phyloP scores from a whole-genome alignment of 2,888 invertebrate species.

The Eupithecia inturbata region DNA sequence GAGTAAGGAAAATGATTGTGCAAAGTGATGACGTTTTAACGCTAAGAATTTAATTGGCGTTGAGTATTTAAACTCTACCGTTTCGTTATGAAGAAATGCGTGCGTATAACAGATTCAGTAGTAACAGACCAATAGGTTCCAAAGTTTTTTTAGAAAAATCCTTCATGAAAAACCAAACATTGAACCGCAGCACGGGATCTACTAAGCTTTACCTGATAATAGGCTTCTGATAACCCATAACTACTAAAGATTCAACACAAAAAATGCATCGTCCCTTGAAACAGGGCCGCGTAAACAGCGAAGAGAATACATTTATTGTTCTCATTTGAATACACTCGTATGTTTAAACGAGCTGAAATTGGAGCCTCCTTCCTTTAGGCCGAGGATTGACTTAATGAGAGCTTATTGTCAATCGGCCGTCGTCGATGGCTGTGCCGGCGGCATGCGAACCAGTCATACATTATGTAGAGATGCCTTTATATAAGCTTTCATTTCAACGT shows the following conservation, averaged over 20 bases:
- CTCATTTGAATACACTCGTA: constrained; percentile 34
- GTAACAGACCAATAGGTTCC: neutral
- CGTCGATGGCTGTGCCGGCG: constrained; percentile 54
- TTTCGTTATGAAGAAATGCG: no score
- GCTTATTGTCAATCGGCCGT: constrained; percentile 72
- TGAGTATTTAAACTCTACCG: no score
- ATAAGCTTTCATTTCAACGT: constrained; percentile 34
- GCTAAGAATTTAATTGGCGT: neutral
- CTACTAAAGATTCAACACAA: neutral
- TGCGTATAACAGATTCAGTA: no score
- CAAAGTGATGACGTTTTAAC: constrained; percentile 4
- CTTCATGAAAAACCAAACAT: neutral
- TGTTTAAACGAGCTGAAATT: constrained; percentile 44
- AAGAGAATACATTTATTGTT: constrained; percentile 36
- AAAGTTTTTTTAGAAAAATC: neutral
- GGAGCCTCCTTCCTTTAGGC: constrained; percentile 41
- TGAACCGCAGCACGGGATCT: neutral
- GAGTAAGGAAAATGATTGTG: neutral
- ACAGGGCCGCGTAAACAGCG: constrained; percentile 28
- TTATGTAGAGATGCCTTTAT: constrained; percentile 49
- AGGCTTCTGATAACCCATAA: neutral
- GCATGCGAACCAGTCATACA: constrained; percentile 51
- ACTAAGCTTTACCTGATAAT: neutral
- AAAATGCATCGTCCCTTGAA: neutral
- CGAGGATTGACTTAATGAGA: constrained; percentile 63